Percentiles rank a stretch among this genome's conserved stretches.
Evolutionary conservation across 2,888 invertebrate species (phyloP).

Genomic region (Andrena marginata): DNA sequence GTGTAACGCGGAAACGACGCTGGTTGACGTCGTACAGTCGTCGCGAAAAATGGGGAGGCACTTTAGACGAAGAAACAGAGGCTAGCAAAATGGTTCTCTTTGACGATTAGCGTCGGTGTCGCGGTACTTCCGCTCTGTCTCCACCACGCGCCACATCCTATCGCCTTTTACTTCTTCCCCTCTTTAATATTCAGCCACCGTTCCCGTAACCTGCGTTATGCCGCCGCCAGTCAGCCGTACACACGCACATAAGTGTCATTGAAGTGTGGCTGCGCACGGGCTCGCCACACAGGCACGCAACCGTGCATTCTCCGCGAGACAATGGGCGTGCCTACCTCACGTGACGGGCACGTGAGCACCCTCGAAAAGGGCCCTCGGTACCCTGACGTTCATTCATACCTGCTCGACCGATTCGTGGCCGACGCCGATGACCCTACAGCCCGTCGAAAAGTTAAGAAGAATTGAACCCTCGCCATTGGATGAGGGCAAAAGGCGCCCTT

Average conservation of each 20-base stretch:
- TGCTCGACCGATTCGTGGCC: conserved; percentile 48
- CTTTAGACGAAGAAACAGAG: conserved; percentile 26
- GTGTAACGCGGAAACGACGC: not conserved
- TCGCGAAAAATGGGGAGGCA: conserved; percentile 7
- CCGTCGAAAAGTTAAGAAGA: conserved; percentile 60
- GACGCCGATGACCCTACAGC: conserved; percentile 56
- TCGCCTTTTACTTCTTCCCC: conserved; percentile 71
- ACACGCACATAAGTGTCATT: not conserved
- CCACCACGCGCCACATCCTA: conserved; percentile 65
- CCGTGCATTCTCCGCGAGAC: conserved; percentile 65
- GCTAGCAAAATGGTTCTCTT: conserved; percentile 60
- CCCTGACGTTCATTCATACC: conserved; percentile 70
- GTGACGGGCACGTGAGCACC: conserved; percentile 78
- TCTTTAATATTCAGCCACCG: conserved; percentile 73
- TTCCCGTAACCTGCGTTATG: conserved; percentile 62
- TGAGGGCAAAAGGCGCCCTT: conserved; percentile 2
- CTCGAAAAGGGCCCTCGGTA: conserved; percentile 74
- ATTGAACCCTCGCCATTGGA: conserved; percentile 4
- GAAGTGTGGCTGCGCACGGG: conserved; percentile 15
- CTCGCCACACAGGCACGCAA: conserved; percentile 5
- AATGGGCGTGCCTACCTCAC: conserved; percentile 76
- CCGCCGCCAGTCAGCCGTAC: conserved; percentile 41
- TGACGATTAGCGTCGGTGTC: conserved; percentile 73
- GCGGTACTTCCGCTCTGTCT: conserved; percentile 67
- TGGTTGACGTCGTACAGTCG: not conserved